Percentiles rank a stretch among this genome's conserved stretches.
These are phyloP conservation scores for Carassius auratus DNA, from an alignment of 2,113 vertebrate genomes.

Conservation along the genomic window DNA sequence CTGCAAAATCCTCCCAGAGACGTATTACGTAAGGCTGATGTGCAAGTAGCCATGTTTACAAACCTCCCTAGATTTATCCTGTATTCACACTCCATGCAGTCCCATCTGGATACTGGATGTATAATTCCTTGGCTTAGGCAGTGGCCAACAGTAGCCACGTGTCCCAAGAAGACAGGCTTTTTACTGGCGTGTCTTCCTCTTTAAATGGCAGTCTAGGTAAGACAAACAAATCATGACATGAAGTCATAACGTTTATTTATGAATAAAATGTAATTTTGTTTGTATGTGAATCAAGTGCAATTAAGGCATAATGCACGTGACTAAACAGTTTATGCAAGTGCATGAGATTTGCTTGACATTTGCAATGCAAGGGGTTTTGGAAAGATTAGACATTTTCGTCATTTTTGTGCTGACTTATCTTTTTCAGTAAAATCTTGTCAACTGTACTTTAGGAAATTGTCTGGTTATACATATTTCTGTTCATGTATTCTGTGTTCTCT, in stretches of 20 bases:
- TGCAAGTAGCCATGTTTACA: conserved; percentile 35
- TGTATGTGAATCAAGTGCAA: neutral
- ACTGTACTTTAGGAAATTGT: neutral
- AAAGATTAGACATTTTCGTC: neutral
- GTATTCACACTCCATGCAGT: conserved; percentile 16
- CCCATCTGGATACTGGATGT: conserved; percentile 32
- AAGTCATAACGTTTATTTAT: neutral
- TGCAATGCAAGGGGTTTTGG: neutral
- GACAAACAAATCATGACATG: neutral
- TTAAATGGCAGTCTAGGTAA: conserved; percentile 1
- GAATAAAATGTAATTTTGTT: neutral
- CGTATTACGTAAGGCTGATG: conserved; percentile 49
- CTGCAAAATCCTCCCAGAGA: conserved; percentile 46
- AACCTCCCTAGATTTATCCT: conserved; percentile 34
- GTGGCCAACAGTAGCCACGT: neutral
- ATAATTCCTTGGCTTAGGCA: conserved; percentile 26
- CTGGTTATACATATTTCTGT: neutral
- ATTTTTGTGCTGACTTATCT: conserved; percentile 2
- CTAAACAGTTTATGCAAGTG: neutral
- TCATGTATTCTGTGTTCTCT: neutral
- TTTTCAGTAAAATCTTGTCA: neutral
- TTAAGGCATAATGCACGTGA: neutral
- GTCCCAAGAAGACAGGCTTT: conserved; percentile 20
- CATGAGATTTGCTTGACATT: neutral
- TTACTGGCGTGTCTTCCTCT: neutral